A percentile compares a stretch with the other conserved stretches of the same genome.
phyloP scores from a whole-genome alignment of 2,113 vertebrate species.

The Notarius lentiginosus region DNA sequence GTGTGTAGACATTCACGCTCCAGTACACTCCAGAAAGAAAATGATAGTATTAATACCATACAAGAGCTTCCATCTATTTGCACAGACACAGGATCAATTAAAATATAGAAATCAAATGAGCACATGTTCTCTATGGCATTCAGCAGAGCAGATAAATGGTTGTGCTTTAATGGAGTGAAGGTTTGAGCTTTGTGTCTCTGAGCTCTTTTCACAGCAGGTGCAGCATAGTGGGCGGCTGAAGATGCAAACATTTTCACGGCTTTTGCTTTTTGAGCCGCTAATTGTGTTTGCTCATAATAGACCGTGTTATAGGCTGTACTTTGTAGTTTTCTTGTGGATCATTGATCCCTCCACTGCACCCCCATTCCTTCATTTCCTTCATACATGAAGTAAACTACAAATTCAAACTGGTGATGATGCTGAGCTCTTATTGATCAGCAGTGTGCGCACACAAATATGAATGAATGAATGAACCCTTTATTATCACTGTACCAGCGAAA shows the following conservation, averaged over 20 bases:
- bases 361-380: neutral
- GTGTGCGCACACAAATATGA: neutral
- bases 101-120: neutral
- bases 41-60: neutral
- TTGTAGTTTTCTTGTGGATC: neutral
- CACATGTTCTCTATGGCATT: neutral
- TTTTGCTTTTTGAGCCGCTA: neutral
- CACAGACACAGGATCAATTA: neutral
- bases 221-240: neutral
- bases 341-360: neutral
- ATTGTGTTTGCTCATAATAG: conserved; percentile 8
- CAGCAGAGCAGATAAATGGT: neutral
- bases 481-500: too few relatives aligned
- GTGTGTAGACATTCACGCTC: neutral
- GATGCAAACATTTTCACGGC: neutral
- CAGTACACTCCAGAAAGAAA: neutral
- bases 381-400: neutral
- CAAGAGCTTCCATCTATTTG: neutral
- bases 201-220: neutral
- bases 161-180: neutral
- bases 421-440: neutral
- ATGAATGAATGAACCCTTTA: too few relatives aligned
- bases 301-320: neutral
- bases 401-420: neutral
- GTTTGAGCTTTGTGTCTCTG: conserved; percentile 18